These are phyloP conservation scores for Nyctereutes procyonoides DNA, from an alignment of 2,113 vertebrate species.

Conservation along the genomic window DNA sequence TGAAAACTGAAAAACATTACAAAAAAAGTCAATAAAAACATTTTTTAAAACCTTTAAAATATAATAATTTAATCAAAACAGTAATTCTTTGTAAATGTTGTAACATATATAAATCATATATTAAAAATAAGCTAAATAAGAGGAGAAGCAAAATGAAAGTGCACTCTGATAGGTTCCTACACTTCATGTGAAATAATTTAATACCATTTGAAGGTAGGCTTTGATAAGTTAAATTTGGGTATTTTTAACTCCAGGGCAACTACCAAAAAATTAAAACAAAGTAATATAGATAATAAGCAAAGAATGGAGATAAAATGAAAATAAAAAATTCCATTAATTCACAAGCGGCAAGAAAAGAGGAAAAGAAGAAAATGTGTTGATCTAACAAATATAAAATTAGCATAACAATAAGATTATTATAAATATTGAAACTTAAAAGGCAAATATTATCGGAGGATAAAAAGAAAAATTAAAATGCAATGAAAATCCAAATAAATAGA, in stretches of 20 bases:
- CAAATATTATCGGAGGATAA: neutral
- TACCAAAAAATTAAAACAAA: neutral
- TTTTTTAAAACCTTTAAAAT: neutral
- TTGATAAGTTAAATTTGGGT: neutral
- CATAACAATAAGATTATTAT: neutral
- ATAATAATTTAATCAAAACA: neutral
- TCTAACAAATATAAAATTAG: neutral
- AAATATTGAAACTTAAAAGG: neutral
- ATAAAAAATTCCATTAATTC: neutral
- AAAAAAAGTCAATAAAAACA: neutral
- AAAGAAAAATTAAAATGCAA: neutral
- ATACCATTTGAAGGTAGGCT: neutral
- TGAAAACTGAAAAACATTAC: neutral
- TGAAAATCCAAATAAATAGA: neutral
- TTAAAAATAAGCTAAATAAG: neutral
- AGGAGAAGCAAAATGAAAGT: neutral
- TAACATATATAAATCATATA: neutral
- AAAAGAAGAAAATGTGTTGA: neutral
- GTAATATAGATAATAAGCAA: neutral
- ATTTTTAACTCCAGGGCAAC: neutral
- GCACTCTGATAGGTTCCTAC: neutral
- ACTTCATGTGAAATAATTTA: neutral
- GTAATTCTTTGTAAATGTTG: neutral
- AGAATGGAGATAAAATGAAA: neutral
- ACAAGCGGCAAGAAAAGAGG: neutral